A percentile compares a stretch with the other conserved stretches of the same genome.
Conservation (phyloP, 1,140 invertebrate genomes). For the Drosophila mauritiana region DNA sequence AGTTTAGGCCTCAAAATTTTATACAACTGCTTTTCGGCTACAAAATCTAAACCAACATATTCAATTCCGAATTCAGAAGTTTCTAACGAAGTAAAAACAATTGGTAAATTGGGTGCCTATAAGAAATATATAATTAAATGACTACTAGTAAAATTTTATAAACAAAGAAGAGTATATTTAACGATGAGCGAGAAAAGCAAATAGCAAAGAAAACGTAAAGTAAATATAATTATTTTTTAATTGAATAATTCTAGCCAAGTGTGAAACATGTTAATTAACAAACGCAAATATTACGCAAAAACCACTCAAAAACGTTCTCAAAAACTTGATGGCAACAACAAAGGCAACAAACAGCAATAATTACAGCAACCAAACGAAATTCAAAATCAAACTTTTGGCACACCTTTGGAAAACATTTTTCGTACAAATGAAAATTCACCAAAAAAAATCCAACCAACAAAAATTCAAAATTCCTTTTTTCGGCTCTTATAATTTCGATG, state of each 20-base stretch:
- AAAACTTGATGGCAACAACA: slow-evolving; percentile 66
- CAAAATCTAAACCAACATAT: slow-evolving; percentile 23
- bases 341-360: slow-evolving; percentile 49
- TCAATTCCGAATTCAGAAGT: slow-evolving; percentile 41
- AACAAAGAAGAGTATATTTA: slow-evolving; percentile 70
- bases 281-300: slow-evolving; percentile 40
- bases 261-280: slow-evolving; percentile 54
- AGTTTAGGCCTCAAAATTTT: slow-evolving; percentile 56
- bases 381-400: slow-evolving; percentile 81
- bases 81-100: slow-evolving; percentile 67
- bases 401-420: slow-evolving; percentile 84
- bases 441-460: slow-evolving; percentile 36
- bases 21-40: slow-evolving; percentile 40
- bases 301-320: slow-evolving; percentile 85
- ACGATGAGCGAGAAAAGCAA: slow-evolving; percentile 42
- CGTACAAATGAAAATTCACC: slow-evolving; percentile 34
- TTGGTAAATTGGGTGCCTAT: slow-evolving; percentile 85
- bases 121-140: slow-evolving; percentile 75
- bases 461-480: slow-evolving; percentile 81
- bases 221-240: slow-evolving; percentile 62
- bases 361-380: slow-evolving; percentile 47
- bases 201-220: slow-evolving; percentile 63
- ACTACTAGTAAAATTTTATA: slow-evolving; percentile 85
- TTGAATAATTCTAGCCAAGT: slow-evolving; percentile 54
- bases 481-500: slow-evolving; percentile 67